phyloP scores from a whole-genome alignment of 2,888 invertebrate species.

The Stegophylla sp. region DNA sequence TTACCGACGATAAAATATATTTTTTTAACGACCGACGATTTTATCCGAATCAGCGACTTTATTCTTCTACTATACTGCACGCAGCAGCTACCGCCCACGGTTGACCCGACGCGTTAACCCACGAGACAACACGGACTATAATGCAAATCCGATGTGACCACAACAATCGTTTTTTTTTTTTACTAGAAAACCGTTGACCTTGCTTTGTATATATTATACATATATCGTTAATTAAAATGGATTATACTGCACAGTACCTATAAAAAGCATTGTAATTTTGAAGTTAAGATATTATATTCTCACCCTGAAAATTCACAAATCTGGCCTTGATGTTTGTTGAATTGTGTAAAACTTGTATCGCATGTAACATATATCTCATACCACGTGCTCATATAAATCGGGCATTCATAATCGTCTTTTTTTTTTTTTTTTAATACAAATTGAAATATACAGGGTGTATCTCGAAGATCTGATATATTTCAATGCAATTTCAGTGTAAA shows the following conservation, averaged over 20 bases:
- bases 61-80: not conserved
- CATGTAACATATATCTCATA: no score
- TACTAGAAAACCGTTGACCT: conserved; percentile 7
- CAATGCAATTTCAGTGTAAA: no score
- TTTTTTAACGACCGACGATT: conserved; percentile 20
- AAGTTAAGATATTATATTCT: conserved; percentile 2
- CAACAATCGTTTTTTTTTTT: not conserved
- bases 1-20: not conserved
- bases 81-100: not conserved
- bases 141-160: not conserved
- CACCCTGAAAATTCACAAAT: not conserved
- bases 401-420: no score
- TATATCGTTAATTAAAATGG: conserved; percentile 19
- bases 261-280: not conserved
- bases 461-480: no score
- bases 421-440: no score
- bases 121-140: no score
- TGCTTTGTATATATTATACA: not conserved
- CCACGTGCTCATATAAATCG: no score
- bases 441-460: no score
- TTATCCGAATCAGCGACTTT: conserved; percentile 3
- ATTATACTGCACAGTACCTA: no score
- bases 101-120: not conserved
- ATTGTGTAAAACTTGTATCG: not conserved
- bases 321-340: not conserved